Conservation (phyloP, 2,113 vertebrate genomes). For the Semicossyphus pulcher region DNA sequence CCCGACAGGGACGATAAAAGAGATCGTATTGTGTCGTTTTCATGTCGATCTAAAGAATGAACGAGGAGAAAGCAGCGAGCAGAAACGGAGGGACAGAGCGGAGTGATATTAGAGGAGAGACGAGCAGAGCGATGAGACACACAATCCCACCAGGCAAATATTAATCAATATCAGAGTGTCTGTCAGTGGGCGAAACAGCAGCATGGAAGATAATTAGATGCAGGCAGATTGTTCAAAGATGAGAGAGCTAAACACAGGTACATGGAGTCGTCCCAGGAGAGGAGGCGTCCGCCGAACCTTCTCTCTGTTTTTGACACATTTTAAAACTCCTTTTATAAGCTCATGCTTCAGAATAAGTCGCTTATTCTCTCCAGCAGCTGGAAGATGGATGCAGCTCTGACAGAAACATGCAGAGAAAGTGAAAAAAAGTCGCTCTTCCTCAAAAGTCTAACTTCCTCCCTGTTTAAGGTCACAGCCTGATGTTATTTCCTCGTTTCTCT, state of each 20-base stretch:
- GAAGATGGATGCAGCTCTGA: not conserved
- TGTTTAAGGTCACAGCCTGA: not conserved
- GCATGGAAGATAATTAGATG: not conserved
- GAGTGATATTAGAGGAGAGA: not conserved
- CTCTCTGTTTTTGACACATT: not conserved
- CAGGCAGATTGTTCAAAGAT: slow-evolving; percentile 16
- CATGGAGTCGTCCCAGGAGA: not conserved
- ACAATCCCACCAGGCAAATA: not conserved
- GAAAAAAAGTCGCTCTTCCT: slow-evolving; percentile 31
- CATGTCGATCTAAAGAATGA: too few relatives aligned
- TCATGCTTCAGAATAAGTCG: not conserved
- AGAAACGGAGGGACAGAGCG: not conserved
- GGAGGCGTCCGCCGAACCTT: not conserved
- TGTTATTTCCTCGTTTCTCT: slow-evolving; percentile 35
- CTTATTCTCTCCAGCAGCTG: not conserved
- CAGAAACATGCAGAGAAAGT: not conserved
- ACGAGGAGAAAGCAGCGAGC: too few relatives aligned
- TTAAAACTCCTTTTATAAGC: too few relatives aligned
- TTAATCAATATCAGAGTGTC: slow-evolving; percentile 22
- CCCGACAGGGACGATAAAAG: too few relatives aligned
- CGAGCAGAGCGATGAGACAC: not conserved
- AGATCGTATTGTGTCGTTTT: too few relatives aligned
- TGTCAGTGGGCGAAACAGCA: slow-evolving; percentile 1
- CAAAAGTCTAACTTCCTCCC: slow-evolving; percentile 22
- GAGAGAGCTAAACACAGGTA: slow-evolving; percentile 19